Evolutionary conservation across 2,888 invertebrate genomes (phyloP).

Genomic region (Tricholauxania praeusta): DNA sequence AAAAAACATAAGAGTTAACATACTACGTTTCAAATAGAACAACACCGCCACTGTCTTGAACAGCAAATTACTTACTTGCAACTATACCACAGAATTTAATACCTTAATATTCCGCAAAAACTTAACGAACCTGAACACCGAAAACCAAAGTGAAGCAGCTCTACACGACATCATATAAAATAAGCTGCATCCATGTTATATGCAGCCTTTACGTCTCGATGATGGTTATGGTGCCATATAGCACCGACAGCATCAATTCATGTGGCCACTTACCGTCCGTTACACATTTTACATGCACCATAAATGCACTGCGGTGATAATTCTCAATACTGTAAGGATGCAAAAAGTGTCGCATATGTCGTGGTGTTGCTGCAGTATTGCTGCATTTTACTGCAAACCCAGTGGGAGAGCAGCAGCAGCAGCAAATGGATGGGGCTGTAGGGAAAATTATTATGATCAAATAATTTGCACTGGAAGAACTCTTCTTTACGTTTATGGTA

Average conservation of each 20-base stretch:
- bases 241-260: background rate
- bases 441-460: slow-evolving; percentile 26
- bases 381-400: background rate
- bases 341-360: slow-evolving; percentile 19
- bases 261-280: slow-evolving; percentile 16
- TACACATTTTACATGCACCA: slow-evolving; percentile 22
- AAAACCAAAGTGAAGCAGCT: slow-evolving; percentile 22
- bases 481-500: background rate
- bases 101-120: slow-evolving; percentile 23
- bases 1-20: too few species aligned
- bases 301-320: slow-evolving; percentile 38
- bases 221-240: background rate
- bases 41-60: background rate
- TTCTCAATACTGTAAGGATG: slow-evolving; percentile 24
- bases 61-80: slow-evolving; percentile 9
- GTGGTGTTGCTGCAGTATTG: slow-evolving; percentile 4
- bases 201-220: background rate
- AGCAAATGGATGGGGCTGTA: background rate
- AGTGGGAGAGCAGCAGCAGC: background rate
- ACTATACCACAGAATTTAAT: slow-evolving; percentile 4
- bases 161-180: background rate
- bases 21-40: too few species aligned
- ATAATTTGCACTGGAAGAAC: slow-evolving; percentile 9
- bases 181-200: slow-evolving; percentile 19
- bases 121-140: slow-evolving; percentile 30